Percentiles rank a stretch among this genome's conserved stretches.
These are phyloP conservation scores for Actinia tenebrosa DNA, from an alignment of 64 coral and sea anemone species.

Conservation along the genomic window DNA sequence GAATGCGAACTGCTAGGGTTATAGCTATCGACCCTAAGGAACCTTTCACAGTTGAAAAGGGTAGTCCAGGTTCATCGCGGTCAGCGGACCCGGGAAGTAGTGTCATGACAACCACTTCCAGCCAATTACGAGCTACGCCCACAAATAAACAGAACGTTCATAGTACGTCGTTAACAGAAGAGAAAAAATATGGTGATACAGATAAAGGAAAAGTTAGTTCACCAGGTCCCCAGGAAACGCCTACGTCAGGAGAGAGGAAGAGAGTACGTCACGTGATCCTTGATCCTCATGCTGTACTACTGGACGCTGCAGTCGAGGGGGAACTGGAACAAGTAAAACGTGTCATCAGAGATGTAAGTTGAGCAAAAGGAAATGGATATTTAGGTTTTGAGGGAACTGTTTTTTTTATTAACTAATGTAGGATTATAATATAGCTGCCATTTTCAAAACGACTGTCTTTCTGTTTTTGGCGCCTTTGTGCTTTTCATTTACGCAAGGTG, in stretches of 20 bases:
- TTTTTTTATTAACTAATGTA: too few species aligned
- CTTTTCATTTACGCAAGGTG: too few species aligned
- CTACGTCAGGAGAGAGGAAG: conserved; percentile 33
- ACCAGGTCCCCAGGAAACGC: not conserved
- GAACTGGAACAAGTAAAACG: conserved; percentile 85
- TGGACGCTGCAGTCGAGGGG: conserved; percentile 92
- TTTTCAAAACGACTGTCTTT: too few species aligned
- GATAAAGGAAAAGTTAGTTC: not conserved
- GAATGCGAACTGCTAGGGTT: not conserved
- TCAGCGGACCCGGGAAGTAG: not conserved
- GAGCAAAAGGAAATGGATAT: not conserved
- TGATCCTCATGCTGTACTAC: conserved; percentile 86
- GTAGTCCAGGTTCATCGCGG: not conserved
- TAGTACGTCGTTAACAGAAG: not conserved
- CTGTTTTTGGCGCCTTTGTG: too few species aligned
- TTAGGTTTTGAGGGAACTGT: too few species aligned
- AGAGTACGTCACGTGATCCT: conserved; percentile 64
- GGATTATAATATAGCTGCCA: too few species aligned
- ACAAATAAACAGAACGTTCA: not conserved
- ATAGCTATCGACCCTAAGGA: not conserved
- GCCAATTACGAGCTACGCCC: not conserved
- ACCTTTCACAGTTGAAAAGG: not conserved
- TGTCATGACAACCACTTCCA: not conserved
- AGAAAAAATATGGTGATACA: not conserved
- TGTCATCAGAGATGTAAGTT: conserved; percentile 66